Percentiles rank a stretch among this genome's conserved stretches.
These are phyloP conservation scores for Globodera rostochiensis DNA, from an alignment of 1,140 invertebrate species.

Conservation along the genomic window DNA sequence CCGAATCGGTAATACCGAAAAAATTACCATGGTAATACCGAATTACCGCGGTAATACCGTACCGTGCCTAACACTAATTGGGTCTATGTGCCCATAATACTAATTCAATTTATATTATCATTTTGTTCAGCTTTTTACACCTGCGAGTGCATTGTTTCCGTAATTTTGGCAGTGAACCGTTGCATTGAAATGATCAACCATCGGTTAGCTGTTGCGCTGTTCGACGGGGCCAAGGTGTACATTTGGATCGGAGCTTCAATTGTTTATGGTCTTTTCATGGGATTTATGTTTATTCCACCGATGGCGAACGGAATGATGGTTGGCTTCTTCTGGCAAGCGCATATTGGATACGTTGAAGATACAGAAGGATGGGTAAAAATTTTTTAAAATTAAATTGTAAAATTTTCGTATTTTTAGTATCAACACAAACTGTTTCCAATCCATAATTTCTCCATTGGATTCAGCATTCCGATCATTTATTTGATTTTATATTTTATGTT, in stretches of 20 bases:
- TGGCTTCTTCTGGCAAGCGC: conserved; percentile 24
- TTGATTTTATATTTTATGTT: conserved; percentile 21
- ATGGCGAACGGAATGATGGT: conserved; percentile 29
- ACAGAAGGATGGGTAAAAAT: conserved; percentile 14
- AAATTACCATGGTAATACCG: too few relatives aligned
- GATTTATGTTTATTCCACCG: conserved; percentile 26
- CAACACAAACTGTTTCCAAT: conserved; percentile 18
- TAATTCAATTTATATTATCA: background rate
- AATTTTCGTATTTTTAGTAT: conserved; percentile 3
- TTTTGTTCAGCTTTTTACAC: background rate
- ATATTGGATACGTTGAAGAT: conserved; percentile 36
- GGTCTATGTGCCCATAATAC: too few relatives aligned
- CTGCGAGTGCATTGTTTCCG: background rate
- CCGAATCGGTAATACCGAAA: too few relatives aligned
- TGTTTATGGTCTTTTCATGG: conserved; percentile 18
- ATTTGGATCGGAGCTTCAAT: conserved; percentile 27
- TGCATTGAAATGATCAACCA: conserved; percentile 21
- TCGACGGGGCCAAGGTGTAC: conserved; percentile 19
- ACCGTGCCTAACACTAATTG: too few relatives aligned
- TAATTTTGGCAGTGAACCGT: conserved; percentile 34
- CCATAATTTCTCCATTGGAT: conserved; percentile 18
- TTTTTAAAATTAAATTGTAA: background rate
- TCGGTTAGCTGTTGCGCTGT: conserved; percentile 9
- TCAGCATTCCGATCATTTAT: conserved; percentile 24
- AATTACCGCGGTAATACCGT: too few relatives aligned